phyloP scores from a whole-genome alignment of 1,140 invertebrate species.

The Drosophila nigromelanica region DNA sequence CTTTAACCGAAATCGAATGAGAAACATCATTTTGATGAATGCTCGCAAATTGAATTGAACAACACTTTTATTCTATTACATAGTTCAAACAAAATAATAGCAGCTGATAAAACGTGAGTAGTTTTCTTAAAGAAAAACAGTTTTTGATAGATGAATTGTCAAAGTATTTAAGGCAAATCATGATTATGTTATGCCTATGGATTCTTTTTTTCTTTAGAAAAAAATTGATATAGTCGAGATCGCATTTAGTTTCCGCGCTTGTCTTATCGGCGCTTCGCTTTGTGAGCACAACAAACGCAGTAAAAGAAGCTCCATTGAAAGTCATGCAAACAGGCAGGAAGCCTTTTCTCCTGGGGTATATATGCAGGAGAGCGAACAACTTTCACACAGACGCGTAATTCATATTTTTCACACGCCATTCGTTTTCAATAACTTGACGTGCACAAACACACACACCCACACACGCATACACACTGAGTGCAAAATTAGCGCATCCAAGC shows the following conservation, averaged over 20 bases:
- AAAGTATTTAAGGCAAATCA: no score
- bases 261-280: slow-evolving; percentile 35
- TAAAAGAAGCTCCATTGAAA: slow-evolving; percentile 28
- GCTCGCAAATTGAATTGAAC: no score
- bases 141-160: no score
- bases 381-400: slow-evolving; percentile 44
- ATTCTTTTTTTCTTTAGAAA: not conserved
- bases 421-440: slow-evolving; percentile 73
- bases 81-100: no score
- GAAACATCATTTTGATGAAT: no score
- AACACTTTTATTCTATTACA: no score
- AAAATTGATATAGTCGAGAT: slow-evolving; percentile 18
- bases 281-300: slow-evolving; percentile 18
- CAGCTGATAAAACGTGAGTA: no score
- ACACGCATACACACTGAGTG: slow-evolving; percentile 2
- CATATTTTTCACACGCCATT: slow-evolving; percentile 77
- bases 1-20: no score
- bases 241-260: slow-evolving; percentile 12
- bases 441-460: slow-evolving; percentile 7
- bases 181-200: no score
- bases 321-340: slow-evolving; percentile 29
- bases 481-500: slow-evolving; percentile 61
- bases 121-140: no score
- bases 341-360: not conserved
- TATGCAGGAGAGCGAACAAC: slow-evolving; percentile 12